phyloP scores from a whole-genome alignment of 2,113 vertebrate species.

The Ranitomeya imitator region DNA sequence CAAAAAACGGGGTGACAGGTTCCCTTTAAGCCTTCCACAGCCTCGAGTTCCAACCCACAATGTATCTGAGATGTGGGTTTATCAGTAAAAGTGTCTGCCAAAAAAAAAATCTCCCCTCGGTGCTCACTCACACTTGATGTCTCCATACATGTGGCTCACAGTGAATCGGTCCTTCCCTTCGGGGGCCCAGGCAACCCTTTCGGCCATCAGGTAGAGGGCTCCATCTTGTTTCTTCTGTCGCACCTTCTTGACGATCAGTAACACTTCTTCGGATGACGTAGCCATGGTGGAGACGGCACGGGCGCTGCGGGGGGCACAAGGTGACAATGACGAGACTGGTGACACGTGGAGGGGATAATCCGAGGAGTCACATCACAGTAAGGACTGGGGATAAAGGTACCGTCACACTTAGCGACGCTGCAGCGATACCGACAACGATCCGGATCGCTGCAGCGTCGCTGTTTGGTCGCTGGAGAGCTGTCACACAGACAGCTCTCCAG shows the following conservation, averaged over 20 bases:
- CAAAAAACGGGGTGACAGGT: no score
- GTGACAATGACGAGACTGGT: not conserved
- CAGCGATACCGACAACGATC: no score
- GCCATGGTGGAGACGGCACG: constrained; percentile 77
- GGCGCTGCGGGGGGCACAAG: constrained; percentile 38
- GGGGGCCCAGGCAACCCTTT: constrained; percentile 94
- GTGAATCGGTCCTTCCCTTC: constrained; percentile 98
- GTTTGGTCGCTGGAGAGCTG: no score
- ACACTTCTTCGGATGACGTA: constrained; percentile 95
- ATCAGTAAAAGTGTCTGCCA: not conserved
- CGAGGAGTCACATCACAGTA: constrained; percentile 17
- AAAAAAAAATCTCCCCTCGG: not conserved
- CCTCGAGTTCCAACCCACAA: not conserved
- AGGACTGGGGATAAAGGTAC: not conserved
- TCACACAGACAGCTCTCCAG: no score
- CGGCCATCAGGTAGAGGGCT: constrained; percentile 96
- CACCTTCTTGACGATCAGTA: constrained; percentile 93
- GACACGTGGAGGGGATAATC: not conserved
- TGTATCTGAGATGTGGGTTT: not conserved
- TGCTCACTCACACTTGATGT: constrained; percentile 92
- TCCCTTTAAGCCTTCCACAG: not conserved
- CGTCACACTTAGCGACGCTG: no score
- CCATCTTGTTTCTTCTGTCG: constrained; percentile 98
- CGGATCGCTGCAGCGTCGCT: no score
- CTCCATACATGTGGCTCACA: constrained; percentile 93